A percentile compares a stretch with the other conserved stretches of the same genome.
phyloP scores from a whole-genome alignment of 1,140 invertebrate genomes.

The Drosophila sp. region DNA sequence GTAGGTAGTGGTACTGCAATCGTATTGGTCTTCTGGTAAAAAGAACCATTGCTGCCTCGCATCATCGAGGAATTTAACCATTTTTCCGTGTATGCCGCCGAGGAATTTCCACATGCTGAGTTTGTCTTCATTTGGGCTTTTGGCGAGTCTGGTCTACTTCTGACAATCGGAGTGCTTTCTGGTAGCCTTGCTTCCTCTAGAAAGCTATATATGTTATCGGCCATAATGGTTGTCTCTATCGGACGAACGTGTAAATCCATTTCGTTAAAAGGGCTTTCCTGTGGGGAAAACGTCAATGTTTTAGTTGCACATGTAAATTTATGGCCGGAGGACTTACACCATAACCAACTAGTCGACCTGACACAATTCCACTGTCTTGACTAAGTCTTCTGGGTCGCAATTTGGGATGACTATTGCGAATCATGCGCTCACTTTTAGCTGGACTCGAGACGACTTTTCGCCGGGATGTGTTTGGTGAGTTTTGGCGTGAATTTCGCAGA shows the following conservation, averaged over 20 bases:
- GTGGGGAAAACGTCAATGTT: not conserved
- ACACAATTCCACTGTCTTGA: slow-evolving; percentile 80
- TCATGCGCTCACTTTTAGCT: slow-evolving; percentile 75
- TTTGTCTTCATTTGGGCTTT: slow-evolving; percentile 29
- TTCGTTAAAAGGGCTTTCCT: slow-evolving; percentile 59
- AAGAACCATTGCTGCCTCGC: slow-evolving; percentile 49
- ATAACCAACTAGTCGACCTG: slow-evolving; percentile 69
- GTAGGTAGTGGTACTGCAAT: slow-evolving; percentile 71
- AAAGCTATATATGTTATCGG: slow-evolving; percentile 43
- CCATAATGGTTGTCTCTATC: slow-evolving; percentile 5
- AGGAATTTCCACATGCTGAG: slow-evolving; percentile 25
- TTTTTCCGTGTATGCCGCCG: slow-evolving; percentile 69
- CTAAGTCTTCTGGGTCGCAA: slow-evolving; percentile 65
- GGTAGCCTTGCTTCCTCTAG: slow-evolving; percentile 19
- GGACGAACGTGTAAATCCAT: slow-evolving; percentile 29
- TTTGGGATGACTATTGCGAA: slow-evolving; percentile 54
- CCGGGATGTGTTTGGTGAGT: slow-evolving; percentile 28
- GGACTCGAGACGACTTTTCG: slow-evolving; percentile 78
- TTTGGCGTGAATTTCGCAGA: slow-evolving; percentile 58
- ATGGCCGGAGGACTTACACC: slow-evolving; percentile 50
- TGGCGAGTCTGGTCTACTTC: slow-evolving; percentile 40
- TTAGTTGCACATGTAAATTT: not conserved
- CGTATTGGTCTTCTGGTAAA: slow-evolving; percentile 57
- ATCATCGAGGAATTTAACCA: slow-evolving; percentile 72
- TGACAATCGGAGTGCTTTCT: not conserved